phyloP scores from a whole-genome alignment of 2,113 vertebrate genomes.

The Mugil cephalus region DNA sequence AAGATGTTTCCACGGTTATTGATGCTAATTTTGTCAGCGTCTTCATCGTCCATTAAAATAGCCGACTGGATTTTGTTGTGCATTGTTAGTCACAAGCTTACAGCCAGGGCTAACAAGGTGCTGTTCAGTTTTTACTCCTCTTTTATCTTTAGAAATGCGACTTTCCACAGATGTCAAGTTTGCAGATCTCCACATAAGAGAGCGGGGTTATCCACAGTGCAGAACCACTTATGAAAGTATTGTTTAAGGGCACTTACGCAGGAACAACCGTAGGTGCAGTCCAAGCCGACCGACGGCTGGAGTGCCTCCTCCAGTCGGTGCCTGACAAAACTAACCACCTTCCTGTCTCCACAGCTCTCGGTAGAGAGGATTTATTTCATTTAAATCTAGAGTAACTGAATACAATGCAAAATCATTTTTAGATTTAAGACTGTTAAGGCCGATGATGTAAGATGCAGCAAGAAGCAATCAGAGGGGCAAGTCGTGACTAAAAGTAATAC shows the following conservation, averaged over 20 bases:
- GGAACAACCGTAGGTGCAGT: neutral
- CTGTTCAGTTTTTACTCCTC: constrained; percentile 6
- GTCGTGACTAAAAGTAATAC: constrained; percentile 51
- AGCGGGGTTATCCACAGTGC: neutral
- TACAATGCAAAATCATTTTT: constrained; percentile 29
- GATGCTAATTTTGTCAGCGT: constrained; percentile 44
- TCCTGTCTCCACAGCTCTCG: constrained; percentile 2
- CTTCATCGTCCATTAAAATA: constrained; percentile 25
- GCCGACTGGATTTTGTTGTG: constrained; percentile 10
- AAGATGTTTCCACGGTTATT: constrained; percentile 34
- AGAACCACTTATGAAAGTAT: constrained; percentile 13
- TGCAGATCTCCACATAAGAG: constrained; percentile 7
- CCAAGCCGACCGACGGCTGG: constrained; percentile 19
- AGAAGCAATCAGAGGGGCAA: constrained; percentile 40
- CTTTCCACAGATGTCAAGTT: constrained; percentile 12
- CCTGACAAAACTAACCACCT: constrained; percentile 6
- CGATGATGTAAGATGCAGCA: constrained; percentile 71
- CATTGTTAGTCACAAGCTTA: constrained; percentile 40
- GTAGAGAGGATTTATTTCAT: neutral
- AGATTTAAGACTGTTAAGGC: constrained; percentile 56
- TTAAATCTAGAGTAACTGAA: neutral
- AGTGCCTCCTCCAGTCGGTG: constrained; percentile 33
- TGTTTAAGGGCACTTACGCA: constrained; percentile 41
- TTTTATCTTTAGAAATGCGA: constrained; percentile 11
- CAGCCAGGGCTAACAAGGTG: constrained; percentile 16